Conservation (phyloP, 2,888 invertebrate genomes). For the Eupithecia subfuscata region DNA sequence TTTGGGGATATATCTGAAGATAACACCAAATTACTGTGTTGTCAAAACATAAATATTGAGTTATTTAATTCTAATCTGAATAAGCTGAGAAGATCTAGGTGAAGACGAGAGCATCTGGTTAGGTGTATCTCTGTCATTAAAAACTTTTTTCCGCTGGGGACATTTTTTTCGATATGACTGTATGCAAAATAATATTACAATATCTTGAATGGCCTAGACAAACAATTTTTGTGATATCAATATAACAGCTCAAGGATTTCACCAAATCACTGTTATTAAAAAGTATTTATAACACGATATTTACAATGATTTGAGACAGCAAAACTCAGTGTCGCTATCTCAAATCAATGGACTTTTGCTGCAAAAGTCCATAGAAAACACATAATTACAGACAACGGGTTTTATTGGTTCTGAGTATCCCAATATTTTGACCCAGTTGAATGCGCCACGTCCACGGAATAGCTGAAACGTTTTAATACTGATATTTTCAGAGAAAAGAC, state of each 20-base stretch:
- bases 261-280: too few species aligned
- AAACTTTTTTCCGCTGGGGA: not conserved
- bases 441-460: not conserved
- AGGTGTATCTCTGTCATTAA: not conserved
- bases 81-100: not conserved
- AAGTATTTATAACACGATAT: not conserved
- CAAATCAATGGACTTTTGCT: too few species aligned
- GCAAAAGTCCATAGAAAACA: too few species aligned
- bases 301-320: not conserved
- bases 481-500: not conserved
- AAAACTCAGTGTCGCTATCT: too few species aligned
- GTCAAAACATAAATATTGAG: not conserved
- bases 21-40: not conserved
- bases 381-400: too few species aligned
- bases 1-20: slow-evolving; percentile 14
- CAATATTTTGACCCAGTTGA: not conserved
- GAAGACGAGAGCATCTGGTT: not conserved
- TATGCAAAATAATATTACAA: not conserved
- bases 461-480: not conserved
- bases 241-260: not conserved
- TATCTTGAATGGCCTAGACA: not conserved
- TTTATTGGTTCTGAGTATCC: not conserved
- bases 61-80: not conserved
- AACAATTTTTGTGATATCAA: not conserved
- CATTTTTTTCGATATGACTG: not conserved